Conservation (phyloP, 2,113 vertebrate genomes). For the Probosciger aterrimus region DNA sequence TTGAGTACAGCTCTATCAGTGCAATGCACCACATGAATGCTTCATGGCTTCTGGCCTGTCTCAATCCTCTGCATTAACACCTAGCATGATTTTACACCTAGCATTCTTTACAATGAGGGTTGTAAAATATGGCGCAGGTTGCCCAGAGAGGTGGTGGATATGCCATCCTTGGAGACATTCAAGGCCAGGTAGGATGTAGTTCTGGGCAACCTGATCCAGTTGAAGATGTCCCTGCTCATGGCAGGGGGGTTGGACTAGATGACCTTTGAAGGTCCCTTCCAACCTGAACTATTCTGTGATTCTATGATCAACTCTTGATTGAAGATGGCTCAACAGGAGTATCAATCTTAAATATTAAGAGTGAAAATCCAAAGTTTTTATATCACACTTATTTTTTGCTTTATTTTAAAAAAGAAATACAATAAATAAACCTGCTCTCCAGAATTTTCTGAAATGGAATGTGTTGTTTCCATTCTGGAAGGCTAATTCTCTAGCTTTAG, state of each 20-base stretch:
- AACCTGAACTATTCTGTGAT: neutral
- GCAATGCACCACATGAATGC: fast-evolving
- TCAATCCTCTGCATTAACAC: neutral
- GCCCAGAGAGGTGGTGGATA: neutral
- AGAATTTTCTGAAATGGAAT: neutral
- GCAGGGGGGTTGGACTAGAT: neutral
- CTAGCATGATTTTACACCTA: neutral
- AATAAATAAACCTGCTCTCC: neutral
- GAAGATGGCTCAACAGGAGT: neutral
- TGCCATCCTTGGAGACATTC: neutral
- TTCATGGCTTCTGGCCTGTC: neutral
- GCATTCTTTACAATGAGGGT: neutral
- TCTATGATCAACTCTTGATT: fast-evolving
- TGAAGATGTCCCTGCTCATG: neutral
- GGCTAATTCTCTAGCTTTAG: neutral
- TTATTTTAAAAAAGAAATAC: neutral
- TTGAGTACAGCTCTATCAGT: fast-evolving
- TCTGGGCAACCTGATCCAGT: neutral
- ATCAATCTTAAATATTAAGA: neutral
- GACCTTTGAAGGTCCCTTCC: neutral
- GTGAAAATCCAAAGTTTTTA: neutral
- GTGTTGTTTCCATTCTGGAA: neutral
- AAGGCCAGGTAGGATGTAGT: neutral
- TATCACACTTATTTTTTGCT: neutral
- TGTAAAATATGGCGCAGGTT: neutral